Percentiles rank a stretch among this genome's conserved stretches.
Evolutionary conservation across 2,797 vertebrate species (phyloP).

Genomic region (Phoeniculus purpureus): DNA sequence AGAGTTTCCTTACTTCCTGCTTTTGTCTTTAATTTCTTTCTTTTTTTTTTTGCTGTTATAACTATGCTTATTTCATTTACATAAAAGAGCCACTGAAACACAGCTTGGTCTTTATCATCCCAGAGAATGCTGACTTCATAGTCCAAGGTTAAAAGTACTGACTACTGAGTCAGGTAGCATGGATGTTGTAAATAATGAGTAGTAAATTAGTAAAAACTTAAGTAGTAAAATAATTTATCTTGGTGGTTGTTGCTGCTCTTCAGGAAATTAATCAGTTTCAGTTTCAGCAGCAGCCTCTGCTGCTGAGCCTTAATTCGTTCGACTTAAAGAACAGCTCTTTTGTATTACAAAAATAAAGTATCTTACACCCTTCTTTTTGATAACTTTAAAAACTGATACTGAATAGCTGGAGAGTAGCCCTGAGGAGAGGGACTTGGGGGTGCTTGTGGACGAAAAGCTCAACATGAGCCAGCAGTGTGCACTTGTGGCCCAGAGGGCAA

Average conservation of each 20-base stretch:
- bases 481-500: too few species aligned
- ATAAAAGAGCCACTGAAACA: background rate
- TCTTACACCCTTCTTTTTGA: slow-evolving; percentile 17
- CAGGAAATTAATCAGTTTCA: background rate
- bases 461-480: too few species aligned
- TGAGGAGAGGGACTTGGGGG: too few species aligned
- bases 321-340: background rate
- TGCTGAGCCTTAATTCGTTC: background rate
- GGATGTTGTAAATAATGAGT: background rate
- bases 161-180: background rate
- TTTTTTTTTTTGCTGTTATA: background rate
- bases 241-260: background rate
- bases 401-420: too few species aligned
- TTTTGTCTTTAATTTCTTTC: background rate
- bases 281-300: background rate
- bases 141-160: background rate
- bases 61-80: background rate
- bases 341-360: background rate
- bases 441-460: too few species aligned
- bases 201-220: too few species aligned
- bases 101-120: background rate
- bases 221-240: background rate
- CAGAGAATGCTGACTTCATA: background rate
- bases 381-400: slow-evolving; percentile 1
- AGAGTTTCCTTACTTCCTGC: slow-evolving; percentile 6